Base-by-base conservation (phyloP, 2,888 invertebrate genomes). In the Dermolepida albohirtum region DNA sequence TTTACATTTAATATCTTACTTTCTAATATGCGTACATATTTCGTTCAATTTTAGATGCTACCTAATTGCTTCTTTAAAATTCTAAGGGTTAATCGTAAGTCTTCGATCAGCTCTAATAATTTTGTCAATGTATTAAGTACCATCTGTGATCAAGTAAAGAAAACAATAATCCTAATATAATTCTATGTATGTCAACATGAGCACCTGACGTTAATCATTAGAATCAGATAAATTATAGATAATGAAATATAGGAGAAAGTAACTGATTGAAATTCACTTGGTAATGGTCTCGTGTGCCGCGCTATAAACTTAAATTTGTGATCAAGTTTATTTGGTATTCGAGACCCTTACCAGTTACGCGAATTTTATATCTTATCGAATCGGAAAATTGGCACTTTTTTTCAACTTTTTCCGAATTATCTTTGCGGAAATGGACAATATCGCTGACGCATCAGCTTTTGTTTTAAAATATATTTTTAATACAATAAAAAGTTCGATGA, bases 201-300 rank as follows among this genome's bases (percentile, higher is more conserved):
- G 5, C 47, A 59, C 47, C 47, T 59, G 14, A 16, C 59, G 47
- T 14, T 47, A 47, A 59, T 59, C 59, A 34, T 29, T 59, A 10
- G 34, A 47, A 59, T 47, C 59, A 59, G 34, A 59, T 59, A 59
- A 59, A n/a, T 11, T n/a, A 12, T 40, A 50, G 66, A 66, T 66
- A 51, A 52, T 52, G 52, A 1, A 47, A 67, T 47, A 54, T 52
- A 54, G 1, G 43, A 51, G 39, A 11, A 44, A 44, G 51, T 55
- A 55, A 2, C 66, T 41, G 68, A 64, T 72, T 68, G 50, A 67
- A 71, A 73, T 70, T 70, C 69, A 73, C 70, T 73, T 70, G 68
- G 73, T 74, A 72, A 73, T 80, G 82, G 82, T 81, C 82, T 82
- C 82, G 82, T 77, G 72, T 77, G 81, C 81, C 81, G 78, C 76